phyloP scores from a whole-genome alignment of 2,113 vertebrate genomes.

The Terrapene triunguis region DNA sequence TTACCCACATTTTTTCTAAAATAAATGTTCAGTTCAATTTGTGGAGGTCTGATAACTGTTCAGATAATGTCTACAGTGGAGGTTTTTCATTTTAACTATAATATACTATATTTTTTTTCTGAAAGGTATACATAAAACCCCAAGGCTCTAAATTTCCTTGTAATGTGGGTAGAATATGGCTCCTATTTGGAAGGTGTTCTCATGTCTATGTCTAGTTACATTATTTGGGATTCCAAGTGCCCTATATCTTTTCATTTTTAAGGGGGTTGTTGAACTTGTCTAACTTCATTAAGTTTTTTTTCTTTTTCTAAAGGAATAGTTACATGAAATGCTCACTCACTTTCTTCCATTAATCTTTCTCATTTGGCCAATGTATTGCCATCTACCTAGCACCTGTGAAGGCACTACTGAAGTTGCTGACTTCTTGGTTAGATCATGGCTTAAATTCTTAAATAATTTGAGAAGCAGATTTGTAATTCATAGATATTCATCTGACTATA shows the following conservation, averaged over 20 bases:
- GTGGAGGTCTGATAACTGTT: neutral
- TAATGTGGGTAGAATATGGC: neutral
- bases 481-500: neutral
- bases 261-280: neutral
- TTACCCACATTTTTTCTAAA: neutral
- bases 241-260: neutral
- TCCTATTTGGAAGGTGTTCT: neutral
- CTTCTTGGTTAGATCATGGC: neutral
- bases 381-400: neutral
- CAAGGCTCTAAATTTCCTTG: neutral
- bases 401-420: neutral
- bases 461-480: neutral
- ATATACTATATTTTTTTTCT: neutral
- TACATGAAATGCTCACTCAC: neutral
- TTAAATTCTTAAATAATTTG: neutral
- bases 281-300: neutral
- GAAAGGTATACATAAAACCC: neutral
- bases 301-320: neutral
- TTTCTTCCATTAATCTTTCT: neutral
- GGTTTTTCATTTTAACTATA: neutral
- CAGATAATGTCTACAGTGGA: neutral
- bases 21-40: neutral
- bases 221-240: neutral
- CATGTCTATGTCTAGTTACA: neutral
- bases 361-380: neutral